phyloP scores from a whole-genome alignment of 2,888 invertebrate genomes.

The Ophion ellenae region DNA sequence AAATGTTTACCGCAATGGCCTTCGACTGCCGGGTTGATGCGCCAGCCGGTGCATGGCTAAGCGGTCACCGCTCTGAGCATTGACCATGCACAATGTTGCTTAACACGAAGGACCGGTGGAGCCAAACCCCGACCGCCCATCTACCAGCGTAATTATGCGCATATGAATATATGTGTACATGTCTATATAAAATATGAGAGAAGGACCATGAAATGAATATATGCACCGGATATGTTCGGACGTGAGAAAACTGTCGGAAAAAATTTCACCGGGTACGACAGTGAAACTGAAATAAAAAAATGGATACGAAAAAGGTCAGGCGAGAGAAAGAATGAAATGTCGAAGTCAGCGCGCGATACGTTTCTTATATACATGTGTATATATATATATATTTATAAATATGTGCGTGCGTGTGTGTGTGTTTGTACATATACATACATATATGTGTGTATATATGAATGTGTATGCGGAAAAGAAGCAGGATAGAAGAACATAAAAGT shows the following conservation, averaged over 20 bases:
- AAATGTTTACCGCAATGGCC: too few relatives aligned
- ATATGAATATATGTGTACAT: neutral
- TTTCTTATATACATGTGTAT: neutral
- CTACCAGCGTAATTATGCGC: too few relatives aligned
- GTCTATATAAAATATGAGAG: neutral
- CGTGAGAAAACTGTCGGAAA: slow-evolving; percentile 3
- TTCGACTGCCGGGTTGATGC: too few relatives aligned
- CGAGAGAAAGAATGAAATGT: slow-evolving; percentile 19
- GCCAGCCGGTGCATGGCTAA: too few relatives aligned
- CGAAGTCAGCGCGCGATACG: slow-evolving; percentile 22
- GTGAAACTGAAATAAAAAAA: slow-evolving; percentile 1
- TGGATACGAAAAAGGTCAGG: neutral
- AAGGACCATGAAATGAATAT: neutral
- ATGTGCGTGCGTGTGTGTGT: too few relatives aligned
- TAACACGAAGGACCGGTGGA: too few relatives aligned
- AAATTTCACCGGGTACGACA: neutral
- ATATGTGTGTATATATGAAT: neutral
- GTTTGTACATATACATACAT: too few relatives aligned
- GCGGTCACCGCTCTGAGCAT: too few relatives aligned
- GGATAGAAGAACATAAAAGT: slow-evolving; percentile 13
- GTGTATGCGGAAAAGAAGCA: slow-evolving; percentile 3
- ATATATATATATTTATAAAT: too few relatives aligned
- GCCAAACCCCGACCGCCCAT: too few relatives aligned
- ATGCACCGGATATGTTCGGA: neutral
- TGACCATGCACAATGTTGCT: too few relatives aligned